Conservation (phyloP, 53 echinoderm and acorn worm species). For the Holothuria scabra region DNA sequence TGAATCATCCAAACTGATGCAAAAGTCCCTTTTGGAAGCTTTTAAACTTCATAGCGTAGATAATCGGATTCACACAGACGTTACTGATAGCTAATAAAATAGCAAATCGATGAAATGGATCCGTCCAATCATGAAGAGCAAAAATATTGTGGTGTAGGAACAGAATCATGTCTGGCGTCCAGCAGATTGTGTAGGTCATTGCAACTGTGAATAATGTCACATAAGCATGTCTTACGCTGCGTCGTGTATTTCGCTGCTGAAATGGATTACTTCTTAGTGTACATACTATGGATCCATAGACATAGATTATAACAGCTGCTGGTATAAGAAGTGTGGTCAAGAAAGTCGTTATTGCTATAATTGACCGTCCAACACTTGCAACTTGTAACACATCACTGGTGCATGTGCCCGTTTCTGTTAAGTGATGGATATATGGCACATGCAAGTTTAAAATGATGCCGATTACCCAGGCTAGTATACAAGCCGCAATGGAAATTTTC, state of each 20-base stretch:
- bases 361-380: constrained; percentile 8
- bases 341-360: constrained; percentile 50
- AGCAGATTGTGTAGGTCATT: constrained; percentile 43
- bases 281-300: constrained; percentile 59
- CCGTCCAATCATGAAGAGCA: constrained; percentile 12
- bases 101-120: constrained; percentile 22
- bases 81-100: constrained; percentile 36
- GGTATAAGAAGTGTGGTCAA: constrained; percentile 58
- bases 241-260: too few relatives aligned
- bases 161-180: constrained; percentile 45
- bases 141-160: constrained; percentile 44
- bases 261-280: not conserved
- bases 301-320: constrained; percentile 64
- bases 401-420: constrained; percentile 50
- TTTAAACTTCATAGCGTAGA: constrained; percentile 50
- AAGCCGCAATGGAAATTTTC: too few relatives aligned
- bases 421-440: constrained; percentile 40
- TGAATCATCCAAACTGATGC: not conserved
- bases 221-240: not conserved
- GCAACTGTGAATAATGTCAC: constrained; percentile 42
- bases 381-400: not conserved
- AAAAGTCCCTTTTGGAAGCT: constrained; percentile 50
- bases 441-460: constrained; percentile 51
- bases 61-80: constrained; percentile 52
- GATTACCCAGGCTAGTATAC: not conserved